Evolutionary conservation across 2,888 invertebrate genomes (phyloP), one percentile per base, ranked within the genome.

Genomic region (Polietes domitor): DNA sequence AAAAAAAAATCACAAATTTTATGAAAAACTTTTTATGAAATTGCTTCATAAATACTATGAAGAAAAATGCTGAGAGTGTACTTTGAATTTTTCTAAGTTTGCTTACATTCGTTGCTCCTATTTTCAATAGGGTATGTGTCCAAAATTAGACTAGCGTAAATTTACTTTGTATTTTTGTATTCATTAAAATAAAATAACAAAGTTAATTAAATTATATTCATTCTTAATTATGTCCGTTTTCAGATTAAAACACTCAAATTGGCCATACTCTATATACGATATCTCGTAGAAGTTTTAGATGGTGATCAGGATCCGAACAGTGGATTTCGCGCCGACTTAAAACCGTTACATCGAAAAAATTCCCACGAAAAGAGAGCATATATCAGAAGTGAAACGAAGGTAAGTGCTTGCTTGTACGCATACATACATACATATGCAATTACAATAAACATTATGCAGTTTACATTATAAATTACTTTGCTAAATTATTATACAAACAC

Each of bases 241-340:
- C 94, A 98, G 95, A 98, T 98, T 88, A 99, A 99, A 93, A 99
- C 98, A 0, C 94, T 99, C 32, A 94, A 98, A 82, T 93, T 99
- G 88, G 98, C 98, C 0, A 98, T 97, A 0, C 96, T 96, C 0
- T 98, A 98, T 92, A 98, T 98, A 88, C 96, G 97, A 5, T 98
- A 98, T 92, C 94, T 99, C 77, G 97, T 97, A 93, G 96, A 96
- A 86, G 96, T 98, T 0, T 92, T 99, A 87, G 96, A 97, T 90
- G 96, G 96, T 77, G 97, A 97, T 89, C 97, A 96, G 68, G 95
- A 96, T 86, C 95, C 96, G 0, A 96, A 96, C 0, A 96, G 95
- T 10, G 97, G 96, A 0, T 98, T 98, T 93, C 94, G 97, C 75
- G 98, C 98, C 0, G 98, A 98, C 89, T 93, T 98, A 26, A 94